Conservation (phyloP, 2,113 vertebrate species). For the Apus apus region DNA sequence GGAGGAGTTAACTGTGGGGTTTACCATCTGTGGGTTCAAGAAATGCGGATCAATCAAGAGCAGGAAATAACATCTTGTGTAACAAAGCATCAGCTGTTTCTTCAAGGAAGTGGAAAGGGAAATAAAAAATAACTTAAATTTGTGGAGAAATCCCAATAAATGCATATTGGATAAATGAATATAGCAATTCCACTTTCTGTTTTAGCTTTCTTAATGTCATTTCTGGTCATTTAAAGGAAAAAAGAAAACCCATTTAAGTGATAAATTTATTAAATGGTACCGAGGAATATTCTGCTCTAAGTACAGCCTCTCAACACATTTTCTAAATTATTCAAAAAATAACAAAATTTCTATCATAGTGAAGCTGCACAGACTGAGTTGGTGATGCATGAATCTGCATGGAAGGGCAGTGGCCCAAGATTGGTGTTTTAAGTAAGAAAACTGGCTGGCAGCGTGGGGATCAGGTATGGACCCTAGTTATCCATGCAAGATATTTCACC, state of each 20-base stretch:
- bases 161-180: not conserved
- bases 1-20: not conserved
- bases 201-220: not conserved
- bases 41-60: not conserved
- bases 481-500: not conserved
- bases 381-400: rapidly evolving
- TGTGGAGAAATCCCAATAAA: not conserved
- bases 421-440: not conserved
- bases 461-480: not conserved
- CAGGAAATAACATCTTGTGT: not conserved
- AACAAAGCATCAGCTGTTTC: not conserved
- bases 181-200: not conserved
- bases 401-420: not conserved
- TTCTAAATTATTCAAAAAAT: not conserved
- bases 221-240: not conserved
- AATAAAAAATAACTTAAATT: not conserved
- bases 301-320: not conserved
- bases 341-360: not conserved
- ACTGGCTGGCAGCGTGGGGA: not conserved
- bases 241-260: not conserved
- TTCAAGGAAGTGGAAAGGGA: not conserved
- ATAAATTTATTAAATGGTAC: not conserved
- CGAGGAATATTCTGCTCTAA: not conserved
- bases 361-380: not conserved
- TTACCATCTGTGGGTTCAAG: not conserved